Base-by-base conservation (phyloP, 2,113 vertebrate genomes). In the Steatornis caripensis region DNA sequence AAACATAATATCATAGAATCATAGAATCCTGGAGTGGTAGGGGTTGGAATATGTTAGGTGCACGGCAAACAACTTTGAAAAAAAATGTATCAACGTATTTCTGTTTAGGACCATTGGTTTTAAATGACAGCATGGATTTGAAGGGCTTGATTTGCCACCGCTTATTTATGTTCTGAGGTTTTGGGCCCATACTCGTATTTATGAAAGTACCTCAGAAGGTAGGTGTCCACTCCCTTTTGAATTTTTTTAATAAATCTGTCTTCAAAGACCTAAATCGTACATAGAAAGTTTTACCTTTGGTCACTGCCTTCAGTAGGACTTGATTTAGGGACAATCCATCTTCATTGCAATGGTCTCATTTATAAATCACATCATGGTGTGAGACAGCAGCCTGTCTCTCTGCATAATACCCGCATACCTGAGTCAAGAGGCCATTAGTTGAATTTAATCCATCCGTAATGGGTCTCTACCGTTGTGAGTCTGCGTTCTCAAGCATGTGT, bases 381-480 rank as follows among this genome's bases (percentile, higher is more conserved):
- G 55, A 84, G 55, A n/a, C 37, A 58, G 5, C 53, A 89, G 49
- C 23, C 60, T 64, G 36, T 34, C 27, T 29, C 51, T 69, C 39
- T 61, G 29, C 12, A 7, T 7, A 37, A 6, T n/a, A 45, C 8
- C 46, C 34, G 12, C 6, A 2, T 29, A 24, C 9, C 19, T 36
- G 53, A 72, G 70, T 21, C 16, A 29, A n/a, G 48, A 76, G 41
- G 37, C 51, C 65, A 5, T 54, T 51, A 22, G 15, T 4, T 46
- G 54, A 48, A 29, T 55, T 70, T 71, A 32, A 39, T 68, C 1
- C 0, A 11, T 45, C 22, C 75, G 10, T 34, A 41, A 17, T 32
- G 45, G 20, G 2, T 39, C 3, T 45, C 21, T 54, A 2, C 20
- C 2, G 0, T 12, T 76, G 17, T 36, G 9, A 23, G 5, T 23